These are phyloP conservation scores for Linurgus olivaceus DNA, from an alignment of 2,797 vertebrate species.

Conservation along the genomic window DNA sequence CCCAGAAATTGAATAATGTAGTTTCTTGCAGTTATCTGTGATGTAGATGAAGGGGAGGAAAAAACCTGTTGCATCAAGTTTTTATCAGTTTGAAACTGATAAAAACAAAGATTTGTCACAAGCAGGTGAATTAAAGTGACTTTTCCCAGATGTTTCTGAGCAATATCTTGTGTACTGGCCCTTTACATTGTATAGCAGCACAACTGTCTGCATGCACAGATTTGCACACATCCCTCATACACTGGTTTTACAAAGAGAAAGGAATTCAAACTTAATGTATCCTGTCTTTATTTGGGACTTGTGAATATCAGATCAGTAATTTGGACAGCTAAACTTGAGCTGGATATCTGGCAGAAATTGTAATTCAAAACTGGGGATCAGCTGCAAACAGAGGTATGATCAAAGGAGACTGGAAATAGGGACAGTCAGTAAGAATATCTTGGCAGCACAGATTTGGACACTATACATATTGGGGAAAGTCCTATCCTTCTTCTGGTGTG, in stretches of 20 bases:
- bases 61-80: neutral
- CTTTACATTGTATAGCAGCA: neutral
- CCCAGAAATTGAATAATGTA: neutral
- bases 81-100: neutral
- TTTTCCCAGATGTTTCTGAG: neutral
- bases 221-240: neutral
- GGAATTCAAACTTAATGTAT: neutral
- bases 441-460: neutral
- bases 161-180: neutral
- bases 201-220: neutral
- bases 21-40: neutral
- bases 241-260: neutral
- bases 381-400: neutral
- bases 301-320: neutral
- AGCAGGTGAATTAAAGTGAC: neutral
- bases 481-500: neutral
- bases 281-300: neutral
- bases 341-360: neutral
- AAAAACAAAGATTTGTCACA: neutral
- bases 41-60: accelerated
- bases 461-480: neutral
- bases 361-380: neutral
- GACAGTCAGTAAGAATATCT: neutral
- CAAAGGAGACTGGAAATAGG: neutral
- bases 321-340: neutral